Evolutionary conservation across 1,140 invertebrate genomes (phyloP), one percentile per base, ranked within the genome.

Genomic region (Harlomillsia oculata): DNA sequence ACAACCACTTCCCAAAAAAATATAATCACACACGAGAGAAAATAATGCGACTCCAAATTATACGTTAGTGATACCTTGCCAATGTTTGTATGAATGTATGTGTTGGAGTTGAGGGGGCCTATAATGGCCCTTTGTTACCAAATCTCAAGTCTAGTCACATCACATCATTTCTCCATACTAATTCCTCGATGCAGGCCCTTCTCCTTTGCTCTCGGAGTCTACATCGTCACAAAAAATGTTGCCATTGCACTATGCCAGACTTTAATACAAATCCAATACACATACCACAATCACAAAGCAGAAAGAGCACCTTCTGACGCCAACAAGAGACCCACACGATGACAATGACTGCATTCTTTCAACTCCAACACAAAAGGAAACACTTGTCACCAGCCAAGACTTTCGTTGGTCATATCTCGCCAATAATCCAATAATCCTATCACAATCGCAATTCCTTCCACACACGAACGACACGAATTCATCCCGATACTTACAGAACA

Each of bases 21-120:
- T 48, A 53, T 59, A 59, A 59, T 59, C 57, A 59, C 57, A 59
- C 57, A 53, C 51, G 44, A 49, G 56, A 57, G 50, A 59, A 59
- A 53, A 59, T 59, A 59, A 59, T 59, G 57, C 44, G 57, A 52
- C 44, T 59, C 51, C 34, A 59, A 59, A 59, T 59, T 59, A 59
- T 54, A 59, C 30, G 57, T 59, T 59, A 48, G 45, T 43, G 45
- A 57, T 43, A 43, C 55, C 46, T 51, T 57, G 56, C 56, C 56
- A 58, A 58, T 58, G 56, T 45, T 48, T 48, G 45, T 48, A 48
- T 48, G 45, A 48, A 48, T 48, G 45, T 48, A 32, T 48, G 45
- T 48, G 28, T 30, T 21, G 30, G 45, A 32, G 30, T 48, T n/a
- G n/a, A n/a, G 45, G 28, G 28, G 45, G 45, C 21, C 45, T 48